Percentiles rank a stretch among this genome's conserved stretches.
These are phyloP conservation scores for Eptatretus burgeri DNA, from an alignment of 2,113 vertebrate genomes.

Conservation along the genomic window DNA sequence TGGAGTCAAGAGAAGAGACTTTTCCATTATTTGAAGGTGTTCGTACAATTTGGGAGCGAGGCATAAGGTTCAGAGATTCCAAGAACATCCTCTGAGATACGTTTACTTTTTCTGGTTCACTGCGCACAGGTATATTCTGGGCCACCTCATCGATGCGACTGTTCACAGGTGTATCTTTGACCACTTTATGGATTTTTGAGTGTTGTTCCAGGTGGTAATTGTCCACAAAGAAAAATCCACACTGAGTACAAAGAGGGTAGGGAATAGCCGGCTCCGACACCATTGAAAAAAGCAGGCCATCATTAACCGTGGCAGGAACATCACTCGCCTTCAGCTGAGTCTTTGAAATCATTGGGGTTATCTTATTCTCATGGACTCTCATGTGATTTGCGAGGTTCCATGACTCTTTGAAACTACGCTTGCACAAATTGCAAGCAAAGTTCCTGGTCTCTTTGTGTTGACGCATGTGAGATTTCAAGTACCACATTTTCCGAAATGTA, in stretches of 20 bases:
- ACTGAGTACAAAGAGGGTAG: neutral
- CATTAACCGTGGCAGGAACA: slow-evolving; percentile 2
- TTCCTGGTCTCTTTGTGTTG: slow-evolving; percentile 59
- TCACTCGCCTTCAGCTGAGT: neutral
- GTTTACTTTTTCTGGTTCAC: no score
- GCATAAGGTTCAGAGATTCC: no score
- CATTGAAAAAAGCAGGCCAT: neutral
- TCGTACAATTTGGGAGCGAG: no score
- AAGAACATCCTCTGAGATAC: no score
- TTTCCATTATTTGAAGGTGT: no score
- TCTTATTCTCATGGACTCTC: slow-evolving; percentile 34
- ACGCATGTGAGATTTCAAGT: slow-evolving; percentile 79
- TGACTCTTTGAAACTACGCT: slow-evolving; percentile 58
- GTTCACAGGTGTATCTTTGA: no score
- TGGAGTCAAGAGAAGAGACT: no score
- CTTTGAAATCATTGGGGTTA: neutral
- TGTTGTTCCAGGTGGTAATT: no score
- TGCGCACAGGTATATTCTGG: no score
- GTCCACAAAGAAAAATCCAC: slow-evolving; percentile 1
- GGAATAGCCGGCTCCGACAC: neutral
- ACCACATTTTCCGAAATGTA: slow-evolving; percentile 61
- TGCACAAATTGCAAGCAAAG: slow-evolving; percentile 61
- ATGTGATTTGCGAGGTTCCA: slow-evolving; percentile 94
- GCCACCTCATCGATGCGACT: no score
- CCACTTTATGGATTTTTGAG: no score